Conservation (phyloP, 2,888 invertebrate genomes). For the Eupithecia abbreviata region DNA sequence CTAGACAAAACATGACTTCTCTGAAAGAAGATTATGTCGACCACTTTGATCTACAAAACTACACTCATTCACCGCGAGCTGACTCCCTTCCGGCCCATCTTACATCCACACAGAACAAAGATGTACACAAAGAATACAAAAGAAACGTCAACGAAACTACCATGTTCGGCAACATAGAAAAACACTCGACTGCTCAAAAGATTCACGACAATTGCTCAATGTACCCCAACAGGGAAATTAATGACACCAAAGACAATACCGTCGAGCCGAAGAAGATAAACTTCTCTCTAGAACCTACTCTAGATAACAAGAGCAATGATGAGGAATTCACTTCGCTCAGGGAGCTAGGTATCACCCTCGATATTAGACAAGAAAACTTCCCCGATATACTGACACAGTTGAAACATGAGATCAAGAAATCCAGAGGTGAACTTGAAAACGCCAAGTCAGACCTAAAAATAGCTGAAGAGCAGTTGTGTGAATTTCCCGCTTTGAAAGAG, state of each 20-base stretch:
- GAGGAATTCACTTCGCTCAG: slow-evolving; percentile 80
- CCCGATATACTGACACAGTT: slow-evolving; percentile 75
- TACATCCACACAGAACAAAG: slow-evolving; percentile 73
- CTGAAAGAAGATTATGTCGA: slow-evolving; percentile 68
- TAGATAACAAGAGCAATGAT: slow-evolving; percentile 68
- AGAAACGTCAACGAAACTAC: slow-evolving; percentile 78
- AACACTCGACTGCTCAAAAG: slow-evolving; percentile 62
- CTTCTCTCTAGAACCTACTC: slow-evolving; percentile 69
- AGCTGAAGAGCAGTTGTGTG: slow-evolving; percentile 81
- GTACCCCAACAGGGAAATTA: slow-evolving; percentile 76
- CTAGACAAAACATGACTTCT: slow-evolving; percentile 70
- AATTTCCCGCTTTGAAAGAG: slow-evolving; percentile 79
- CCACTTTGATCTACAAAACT: slow-evolving; percentile 62
- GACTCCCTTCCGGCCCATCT: slow-evolving; percentile 74
- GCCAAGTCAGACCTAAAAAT: slow-evolving; percentile 81
- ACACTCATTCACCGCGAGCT: slow-evolving; percentile 62
- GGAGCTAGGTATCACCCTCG: slow-evolving; percentile 79
- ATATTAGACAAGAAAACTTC: slow-evolving; percentile 73
- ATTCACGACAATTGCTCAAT: slow-evolving; percentile 79
- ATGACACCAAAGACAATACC: slow-evolving; percentile 66
- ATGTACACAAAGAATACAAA: slow-evolving; percentile 63
- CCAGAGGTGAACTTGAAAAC: slow-evolving; percentile 81
- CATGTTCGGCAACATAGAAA: slow-evolving; percentile 64
- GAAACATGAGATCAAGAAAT: slow-evolving; percentile 82
- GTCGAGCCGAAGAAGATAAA: slow-evolving; percentile 79